Evolutionary conservation across 2,888 invertebrate genomes (phyloP).

Genomic region (Argynnis bischoffii): DNA sequence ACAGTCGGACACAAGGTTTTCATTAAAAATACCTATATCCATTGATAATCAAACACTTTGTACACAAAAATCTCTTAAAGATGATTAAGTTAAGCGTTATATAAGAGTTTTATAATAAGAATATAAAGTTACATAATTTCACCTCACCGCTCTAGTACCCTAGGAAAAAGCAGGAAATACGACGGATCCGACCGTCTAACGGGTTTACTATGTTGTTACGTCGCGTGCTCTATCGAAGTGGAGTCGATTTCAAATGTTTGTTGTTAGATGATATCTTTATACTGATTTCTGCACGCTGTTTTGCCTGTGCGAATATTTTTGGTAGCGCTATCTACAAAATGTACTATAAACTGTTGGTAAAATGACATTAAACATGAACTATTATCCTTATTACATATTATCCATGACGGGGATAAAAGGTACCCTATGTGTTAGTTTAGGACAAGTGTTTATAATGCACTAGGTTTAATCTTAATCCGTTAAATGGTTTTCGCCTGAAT

Average conservation of each 20-base stretch:
- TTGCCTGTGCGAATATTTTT: too few relatives aligned
- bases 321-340: too few relatives aligned
- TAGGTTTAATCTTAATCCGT: too few relatives aligned
- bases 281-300: not conserved
- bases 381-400: too few relatives aligned
- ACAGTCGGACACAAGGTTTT: too few relatives aligned
- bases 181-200: constrained; percentile 27
- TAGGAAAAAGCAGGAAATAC: constrained; percentile 43
- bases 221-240: constrained; percentile 12
- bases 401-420: too few relatives aligned
- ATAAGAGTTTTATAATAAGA: constrained; percentile 27
- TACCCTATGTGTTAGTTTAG: too few relatives aligned
- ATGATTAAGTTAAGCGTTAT: constrained; percentile 15
- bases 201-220: constrained; percentile 30
- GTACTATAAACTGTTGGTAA: too few relatives aligned
- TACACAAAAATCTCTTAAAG: constrained; percentile 11
- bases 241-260: constrained; percentile 1
- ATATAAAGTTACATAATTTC: constrained; percentile 25
- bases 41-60: not conserved
- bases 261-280: not conserved
- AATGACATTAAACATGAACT: too few relatives aligned
- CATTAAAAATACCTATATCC: too few relatives aligned
- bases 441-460: too few relatives aligned
- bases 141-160: constrained; percentile 42
- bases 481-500: too few relatives aligned